Evolutionary conservation across 2,797 vertebrate species (phyloP), one percentile per base, ranked within the genome.

Genomic region (Sylvia borin): DNA sequence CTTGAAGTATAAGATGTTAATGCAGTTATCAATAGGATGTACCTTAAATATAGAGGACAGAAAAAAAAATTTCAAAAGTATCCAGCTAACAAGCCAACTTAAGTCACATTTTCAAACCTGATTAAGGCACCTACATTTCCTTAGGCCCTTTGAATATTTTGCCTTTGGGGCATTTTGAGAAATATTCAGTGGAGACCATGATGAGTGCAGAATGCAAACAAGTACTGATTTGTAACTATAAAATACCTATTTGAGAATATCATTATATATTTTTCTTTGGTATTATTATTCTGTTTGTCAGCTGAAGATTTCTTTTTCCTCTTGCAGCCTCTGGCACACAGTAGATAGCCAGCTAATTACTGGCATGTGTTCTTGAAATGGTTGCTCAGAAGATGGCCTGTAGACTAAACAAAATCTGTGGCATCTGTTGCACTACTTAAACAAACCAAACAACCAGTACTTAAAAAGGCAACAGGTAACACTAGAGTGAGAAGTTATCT

Each of bases 321-420:
- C 71, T 77, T 80, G 42, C 57, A 81, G 51, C 40, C 48, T 89
- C 45, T 95, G 79, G 80, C 27, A 75, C 68, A 67, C 50, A 90
- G 74, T 86, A 95, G 66, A 84, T 96, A 91, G 84, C 95, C 79
- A 92, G 77, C 58, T 96, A 96, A 94, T 90, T 96, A 94, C 64
- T 97, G 90, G 84, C 88, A 94, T 95, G 80, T 97, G 84, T 91
- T 96, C 54, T 92, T 96, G 32, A 96, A 95, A 92, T 54, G 12
- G 38, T 68, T 93, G 57, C 62, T 91, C 82, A 93, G 90, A 95
- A 96, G 95, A 93, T 95, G 95, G 96, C 51, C 86, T 91, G 58
- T 92, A 98, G 96, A 97, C 94, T 96, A 97, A 98, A 97, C 86
- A 97, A 76, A 95, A 82, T 92, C 79, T 85, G 31, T 95, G 91